A percentile compares a stretch with the other conserved stretches of the same genome.
These are phyloP conservation scores for Colletes latitarsis DNA, from an alignment of 1,140 invertebrate genomes.

Conservation along the genomic window DNA sequence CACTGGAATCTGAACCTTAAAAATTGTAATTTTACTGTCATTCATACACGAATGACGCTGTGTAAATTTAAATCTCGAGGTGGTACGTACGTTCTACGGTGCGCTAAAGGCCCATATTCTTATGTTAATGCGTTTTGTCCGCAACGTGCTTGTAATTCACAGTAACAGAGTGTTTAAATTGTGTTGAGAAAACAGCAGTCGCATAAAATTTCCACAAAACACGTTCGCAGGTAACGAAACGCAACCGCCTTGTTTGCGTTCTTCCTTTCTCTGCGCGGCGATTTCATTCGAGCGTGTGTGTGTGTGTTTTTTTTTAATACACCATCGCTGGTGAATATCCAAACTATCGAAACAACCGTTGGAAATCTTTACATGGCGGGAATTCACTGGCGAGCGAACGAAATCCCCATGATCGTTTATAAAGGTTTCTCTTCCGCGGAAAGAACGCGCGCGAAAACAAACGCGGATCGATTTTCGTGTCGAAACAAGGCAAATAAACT, in stretches of 20 bases:
- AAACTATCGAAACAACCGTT: neutral
- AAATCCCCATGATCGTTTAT: neutral
- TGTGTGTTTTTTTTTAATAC: neutral
- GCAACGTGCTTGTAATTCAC: conserved; percentile 5
- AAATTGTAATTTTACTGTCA: too few relatives aligned
- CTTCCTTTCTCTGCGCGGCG: neutral
- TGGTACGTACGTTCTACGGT: too few relatives aligned
- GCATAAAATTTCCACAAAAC: too few relatives aligned
- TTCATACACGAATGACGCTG: too few relatives aligned
- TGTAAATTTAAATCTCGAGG: too few relatives aligned
- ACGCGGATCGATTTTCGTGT: conserved; percentile 7
- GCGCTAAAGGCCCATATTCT: neutral
- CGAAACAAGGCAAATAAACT: conserved; percentile 24
- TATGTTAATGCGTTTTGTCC: conserved; percentile 26
- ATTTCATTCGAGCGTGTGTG: too few relatives aligned
- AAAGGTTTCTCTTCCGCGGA: neutral
- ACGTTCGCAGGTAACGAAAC: too few relatives aligned
- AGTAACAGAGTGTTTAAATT: neutral
- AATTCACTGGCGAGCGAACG: neutral
- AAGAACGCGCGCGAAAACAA: neutral
- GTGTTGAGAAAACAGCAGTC: too few relatives aligned
- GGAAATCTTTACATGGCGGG: neutral
- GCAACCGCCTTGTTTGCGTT: neutral
- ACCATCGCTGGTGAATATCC: neutral
- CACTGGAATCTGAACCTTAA: too few relatives aligned